Base-by-base conservation (phyloP, 2,888 invertebrate genomes). In the Nowickia ferox region DNA sequence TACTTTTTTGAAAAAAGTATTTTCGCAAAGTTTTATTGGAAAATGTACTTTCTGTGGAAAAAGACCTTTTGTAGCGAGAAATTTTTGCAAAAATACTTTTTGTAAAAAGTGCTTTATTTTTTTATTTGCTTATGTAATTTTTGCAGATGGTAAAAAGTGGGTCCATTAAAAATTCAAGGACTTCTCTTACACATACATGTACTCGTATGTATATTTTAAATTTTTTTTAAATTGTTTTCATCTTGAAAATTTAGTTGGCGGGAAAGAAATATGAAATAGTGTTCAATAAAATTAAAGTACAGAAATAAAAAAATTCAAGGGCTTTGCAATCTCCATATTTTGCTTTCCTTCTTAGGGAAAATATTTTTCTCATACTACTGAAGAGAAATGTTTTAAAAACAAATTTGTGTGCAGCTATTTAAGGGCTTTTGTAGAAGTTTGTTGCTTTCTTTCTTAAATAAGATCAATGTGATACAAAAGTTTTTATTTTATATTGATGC, bases 401-500 rank as follows among this genome's bases (percentile, higher is more conserved):
- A 57, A 42, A 44, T 22, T 1, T 22, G 44, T 75, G 8, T 65
- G 51, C 6, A 30, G 30, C 4, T 30, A 30, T 30, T 0, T 30
- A 30, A 30, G 30, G 5, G 6, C 6, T 30, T 53, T n/a, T 38
- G 46, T 5, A 53, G 40, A 48, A 76, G 69, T 69, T 76, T 69
- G 63, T 59, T 38, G 63, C 69, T 46, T 69, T 76, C 30, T 55
- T 44, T 19, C 46, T 69, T 66, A 53, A 77, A 77, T 55, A 40
- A 68, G 71, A 81, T 84, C 80, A 77, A 84, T 72, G 74, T 81
- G 55, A 72, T 66, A 81, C n/a, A 63, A 72, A 84, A 72, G 48
- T 77, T 81, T 72, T 17, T n/a, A 53, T 63, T 53, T 79, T 55
- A 48, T 65, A 72, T 72, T 77, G 72, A 77, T 85, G 84, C 84